These are phyloP conservation scores for Poecilobothrus nobilitatus DNA, from an alignment of 2,888 invertebrate genomes.

Conservation along the genomic window DNA sequence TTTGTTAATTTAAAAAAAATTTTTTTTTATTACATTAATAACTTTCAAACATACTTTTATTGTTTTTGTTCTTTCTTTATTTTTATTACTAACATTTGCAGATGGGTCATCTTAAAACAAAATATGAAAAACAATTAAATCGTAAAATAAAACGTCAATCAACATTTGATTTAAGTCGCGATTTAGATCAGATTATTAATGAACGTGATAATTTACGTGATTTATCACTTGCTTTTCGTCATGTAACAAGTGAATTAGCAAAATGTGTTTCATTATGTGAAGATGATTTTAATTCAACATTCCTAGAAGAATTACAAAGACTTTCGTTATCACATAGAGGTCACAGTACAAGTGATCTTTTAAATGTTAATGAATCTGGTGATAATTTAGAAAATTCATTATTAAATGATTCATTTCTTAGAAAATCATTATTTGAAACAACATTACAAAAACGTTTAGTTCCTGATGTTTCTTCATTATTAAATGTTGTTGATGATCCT, in stretches of 20 bases:
- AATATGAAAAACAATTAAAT: slow-evolving; percentile 42
- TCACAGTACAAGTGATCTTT: slow-evolving; percentile 21
- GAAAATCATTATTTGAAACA: slow-evolving; percentile 16
- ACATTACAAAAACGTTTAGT: slow-evolving; percentile 52
- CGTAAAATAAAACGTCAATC: slow-evolving; percentile 42
- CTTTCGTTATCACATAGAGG: neutral
- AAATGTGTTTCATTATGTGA: slow-evolving; percentile 68
- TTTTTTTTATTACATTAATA: slow-evolving; percentile 21
- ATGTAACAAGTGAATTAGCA: slow-evolving; percentile 58
- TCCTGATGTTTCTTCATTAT: slow-evolving; percentile 55
- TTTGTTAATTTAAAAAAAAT: slow-evolving; percentile 24
- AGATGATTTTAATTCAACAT: slow-evolving; percentile 67
- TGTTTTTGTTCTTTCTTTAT: neutral
- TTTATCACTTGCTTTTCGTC: slow-evolving; percentile 56
- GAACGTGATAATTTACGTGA: slow-evolving; percentile 57
- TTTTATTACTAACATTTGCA: slow-evolving; percentile 19
- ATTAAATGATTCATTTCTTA: slow-evolving; percentile 27
- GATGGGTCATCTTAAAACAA: slow-evolving; percentile 43
- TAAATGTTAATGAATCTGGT: slow-evolving; percentile 27
- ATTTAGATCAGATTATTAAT: slow-evolving; percentile 38
- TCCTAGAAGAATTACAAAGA: slow-evolving; percentile 49
- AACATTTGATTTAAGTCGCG: slow-evolving; percentile 40
- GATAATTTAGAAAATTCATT: slow-evolving; percentile 27
- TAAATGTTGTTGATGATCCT: slow-evolving; percentile 55
- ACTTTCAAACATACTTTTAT: neutral